Evolutionary conservation across 2,113 vertebrate species (phyloP).

Genomic region (Pelecanus crispus): DNA sequence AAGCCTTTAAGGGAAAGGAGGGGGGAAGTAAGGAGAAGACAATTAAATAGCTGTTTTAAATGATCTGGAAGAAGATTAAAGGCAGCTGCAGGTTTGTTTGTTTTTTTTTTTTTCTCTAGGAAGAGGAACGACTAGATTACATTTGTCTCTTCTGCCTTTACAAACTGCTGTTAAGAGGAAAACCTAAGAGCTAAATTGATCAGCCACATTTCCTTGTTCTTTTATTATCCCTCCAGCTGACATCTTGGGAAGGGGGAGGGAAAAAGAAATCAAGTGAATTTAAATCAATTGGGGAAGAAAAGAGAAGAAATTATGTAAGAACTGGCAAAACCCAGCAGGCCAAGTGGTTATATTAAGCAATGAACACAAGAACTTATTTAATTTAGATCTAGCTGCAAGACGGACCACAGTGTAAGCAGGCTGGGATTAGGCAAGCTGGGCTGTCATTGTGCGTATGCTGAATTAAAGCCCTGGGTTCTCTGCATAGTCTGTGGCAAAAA

Average conservation of each 20-base stretch:
- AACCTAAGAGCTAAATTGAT: background rate
- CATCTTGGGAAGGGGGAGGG: background rate
- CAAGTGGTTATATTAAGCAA: slow-evolving; percentile 56
- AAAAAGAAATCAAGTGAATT: slow-evolving; percentile 26
- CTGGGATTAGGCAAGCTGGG: slow-evolving; percentile 27
- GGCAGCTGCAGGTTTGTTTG: background rate
- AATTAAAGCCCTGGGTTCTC: background rate
- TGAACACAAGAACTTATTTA: slow-evolving; percentile 45
- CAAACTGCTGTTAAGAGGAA: background rate
- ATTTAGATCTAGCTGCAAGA: slow-evolving; percentile 35
- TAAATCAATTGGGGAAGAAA: background rate
- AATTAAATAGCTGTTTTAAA: slow-evolving; percentile 55
- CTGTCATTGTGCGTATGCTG: background rate
- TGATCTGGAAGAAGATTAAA: slow-evolving; percentile 46
- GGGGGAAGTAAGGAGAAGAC: background rate
- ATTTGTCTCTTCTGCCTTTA: background rate
- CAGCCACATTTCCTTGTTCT: background rate
- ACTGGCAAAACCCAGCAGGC: slow-evolving; percentile 17
- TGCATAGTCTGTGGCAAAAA: background rate
- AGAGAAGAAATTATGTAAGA: slow-evolving; percentile 58
- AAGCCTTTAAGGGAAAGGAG: slow-evolving; percentile 4
- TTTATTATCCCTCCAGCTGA: slow-evolving; percentile 4
- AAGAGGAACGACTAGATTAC: background rate
- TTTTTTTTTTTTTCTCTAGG: background rate
- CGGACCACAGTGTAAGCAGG: background rate